A percentile compares a stretch with the other conserved stretches of the same genome.
Conservation (phyloP, 2,888 invertebrate species). For the Synergus japonicus region DNA sequence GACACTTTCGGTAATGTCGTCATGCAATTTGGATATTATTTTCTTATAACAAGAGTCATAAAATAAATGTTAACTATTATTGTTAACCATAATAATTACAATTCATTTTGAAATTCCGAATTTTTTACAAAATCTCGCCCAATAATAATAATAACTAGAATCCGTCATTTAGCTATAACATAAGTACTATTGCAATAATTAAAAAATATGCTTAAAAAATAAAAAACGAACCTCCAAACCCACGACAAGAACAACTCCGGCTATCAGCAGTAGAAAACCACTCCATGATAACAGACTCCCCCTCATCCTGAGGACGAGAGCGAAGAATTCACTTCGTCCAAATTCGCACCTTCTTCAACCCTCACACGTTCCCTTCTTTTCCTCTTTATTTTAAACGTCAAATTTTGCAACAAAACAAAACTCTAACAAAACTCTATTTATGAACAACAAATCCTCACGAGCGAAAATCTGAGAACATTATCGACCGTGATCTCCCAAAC, state of each 20-base stretch:
- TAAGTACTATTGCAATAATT: neutral
- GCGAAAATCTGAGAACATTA: constrained; percentile 27
- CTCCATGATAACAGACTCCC: constrained; percentile 29
- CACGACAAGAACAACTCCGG: constrained; percentile 9
- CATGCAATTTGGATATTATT: no score
- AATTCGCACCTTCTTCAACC: constrained; percentile 4
- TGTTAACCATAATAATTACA: no score
- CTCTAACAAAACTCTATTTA: neutral
- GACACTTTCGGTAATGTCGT: no score
- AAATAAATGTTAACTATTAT: no score
- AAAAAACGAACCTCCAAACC: constrained; percentile 23
- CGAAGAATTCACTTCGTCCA: constrained; percentile 31
- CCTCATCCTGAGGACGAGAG: constrained; percentile 37
- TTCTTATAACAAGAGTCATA: no score
- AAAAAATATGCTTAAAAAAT: neutral
- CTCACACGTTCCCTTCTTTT: neutral
- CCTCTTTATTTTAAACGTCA: neutral
- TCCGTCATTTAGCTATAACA: no score
- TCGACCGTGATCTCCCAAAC: constrained; percentile 10
- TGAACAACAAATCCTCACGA: neutral
- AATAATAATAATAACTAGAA: no score
- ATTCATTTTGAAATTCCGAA: no score
- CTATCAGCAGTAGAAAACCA: constrained; percentile 33
- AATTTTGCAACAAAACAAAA: neutral
- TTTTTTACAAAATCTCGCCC: no score